Base-by-base conservation (phyloP, 1,140 invertebrate species). In the Conopomorpha cramerella region DNA sequence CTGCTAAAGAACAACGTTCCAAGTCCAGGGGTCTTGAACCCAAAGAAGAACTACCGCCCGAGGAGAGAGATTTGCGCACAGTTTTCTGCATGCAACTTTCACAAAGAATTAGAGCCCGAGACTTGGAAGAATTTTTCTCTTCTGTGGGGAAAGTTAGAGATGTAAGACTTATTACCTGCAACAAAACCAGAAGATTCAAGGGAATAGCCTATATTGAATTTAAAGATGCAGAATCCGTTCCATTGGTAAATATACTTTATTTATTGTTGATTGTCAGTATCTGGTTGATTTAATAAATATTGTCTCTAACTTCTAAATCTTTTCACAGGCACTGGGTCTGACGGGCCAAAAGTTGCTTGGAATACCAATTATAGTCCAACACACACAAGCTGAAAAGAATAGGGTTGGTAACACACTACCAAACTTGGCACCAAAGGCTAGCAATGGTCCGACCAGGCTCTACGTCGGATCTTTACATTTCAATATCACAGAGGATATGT, bases 161-260 rank as follows among this genome's bases (percentile, higher is more conserved):
- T 83, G 98, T 99, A 7, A 83, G 96, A 59, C 86, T 99, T 42
- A 99, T 99, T 28, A 98, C 95, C 27, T 99, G 99, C 73, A 99
- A 99, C 67, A 98, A 99, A 78, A 99, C 98, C 0, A 85, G 97
- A 51, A 81, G 96, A 46, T 99, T 98, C 51, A 99, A 99, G 80
- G 98, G 98, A 34, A 99, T 99, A 58, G 93, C 96, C 11, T 99
- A 99, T 74, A 95, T 99, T 31, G 98, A 99, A 78, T 99, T 99
- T 71, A 90, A 91, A 60, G 96, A 99, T 79, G 91, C 95, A 8
- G 96, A 99, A 80, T 96, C 95, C 45, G 97, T 99, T 14, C 89
- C 94, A 40, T 79, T 99, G 76, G 90, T 92, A 76, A 84, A 83
- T 82, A 16, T 36, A 28, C 28, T 18, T 28, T 23, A 18, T 37